These are phyloP conservation scores for Haplochromis vanheusdeni DNA, from an alignment of 2,113 vertebrate genomes.

Conservation along the genomic window DNA sequence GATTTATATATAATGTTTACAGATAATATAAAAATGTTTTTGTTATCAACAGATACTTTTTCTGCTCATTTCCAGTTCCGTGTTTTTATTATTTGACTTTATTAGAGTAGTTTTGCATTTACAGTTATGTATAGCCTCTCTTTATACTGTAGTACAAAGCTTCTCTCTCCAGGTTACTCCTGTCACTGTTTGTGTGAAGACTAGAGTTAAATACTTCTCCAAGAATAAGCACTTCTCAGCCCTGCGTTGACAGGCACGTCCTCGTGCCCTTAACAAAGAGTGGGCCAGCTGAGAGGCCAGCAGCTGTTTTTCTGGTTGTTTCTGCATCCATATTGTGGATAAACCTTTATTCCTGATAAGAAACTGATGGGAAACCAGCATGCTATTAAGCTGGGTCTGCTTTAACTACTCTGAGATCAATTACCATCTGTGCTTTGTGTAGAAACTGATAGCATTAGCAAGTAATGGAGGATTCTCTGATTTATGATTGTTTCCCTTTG, in stretches of 20 bases:
- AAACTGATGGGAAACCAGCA: neutral
- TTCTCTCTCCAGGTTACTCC: neutral
- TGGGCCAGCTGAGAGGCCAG: neutral
- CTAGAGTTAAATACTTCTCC: neutral
- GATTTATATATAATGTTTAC: neutral
- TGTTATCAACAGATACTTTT: neutral
- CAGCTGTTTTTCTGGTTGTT: neutral
- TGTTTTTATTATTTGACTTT: neutral
- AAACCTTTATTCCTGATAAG: neutral
- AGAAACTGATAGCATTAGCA: neutral
- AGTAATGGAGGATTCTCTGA: neutral
- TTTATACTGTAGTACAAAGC: accelerated
- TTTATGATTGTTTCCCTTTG: neutral
- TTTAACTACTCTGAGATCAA: neutral
- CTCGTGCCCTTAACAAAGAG: neutral
- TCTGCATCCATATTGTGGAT: neutral
- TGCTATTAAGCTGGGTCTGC: neutral
- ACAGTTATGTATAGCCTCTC: neutral
- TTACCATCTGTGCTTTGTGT: neutral
- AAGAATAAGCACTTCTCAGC: neutral
- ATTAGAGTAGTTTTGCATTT: neutral
- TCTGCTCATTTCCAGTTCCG: neutral
- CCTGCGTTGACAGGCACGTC: neutral
- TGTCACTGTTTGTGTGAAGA: neutral
- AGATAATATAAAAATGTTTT: neutral